phyloP scores from a whole-genome alignment of 2,888 invertebrate species.

The Coremacera marginata region DNA sequence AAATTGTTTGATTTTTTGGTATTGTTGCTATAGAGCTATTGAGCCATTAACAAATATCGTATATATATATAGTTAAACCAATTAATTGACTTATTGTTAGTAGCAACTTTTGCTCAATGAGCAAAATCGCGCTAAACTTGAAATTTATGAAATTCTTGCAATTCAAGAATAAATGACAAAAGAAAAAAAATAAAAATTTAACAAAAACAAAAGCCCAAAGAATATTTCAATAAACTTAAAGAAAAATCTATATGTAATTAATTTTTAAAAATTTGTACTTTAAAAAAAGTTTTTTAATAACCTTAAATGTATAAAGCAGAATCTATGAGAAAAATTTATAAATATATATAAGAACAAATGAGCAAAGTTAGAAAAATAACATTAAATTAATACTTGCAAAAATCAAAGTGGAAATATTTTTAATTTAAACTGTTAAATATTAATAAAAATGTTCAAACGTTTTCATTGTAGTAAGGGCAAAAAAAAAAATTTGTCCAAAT shows the following conservation, averaged over 20 bases:
- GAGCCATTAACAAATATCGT: conserved; percentile 2
- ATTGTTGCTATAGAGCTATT: conserved; percentile 13
- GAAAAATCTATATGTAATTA: conserved; percentile 34
- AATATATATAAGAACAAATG: conserved; percentile 44
- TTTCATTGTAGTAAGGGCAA: conserved; percentile 3
- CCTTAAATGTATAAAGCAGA: no score
- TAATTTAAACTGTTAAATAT: conserved; percentile 3
- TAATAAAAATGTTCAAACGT: conserved; percentile 9
- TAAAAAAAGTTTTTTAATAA: conserved; percentile 28
- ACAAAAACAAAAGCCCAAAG: conserved; percentile 21
- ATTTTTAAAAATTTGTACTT: conserved; percentile 33
- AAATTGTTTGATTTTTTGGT: conserved; percentile 14
- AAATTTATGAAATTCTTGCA: background rate
- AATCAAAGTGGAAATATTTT: conserved; percentile 37
- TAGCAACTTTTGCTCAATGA: conserved; percentile 6
- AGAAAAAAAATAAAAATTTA: background rate
- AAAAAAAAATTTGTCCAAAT: conserved; percentile 17
- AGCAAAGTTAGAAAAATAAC: no score
- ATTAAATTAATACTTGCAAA: conserved; percentile 21
- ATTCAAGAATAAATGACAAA: background rate
- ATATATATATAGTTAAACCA: conserved; percentile 10
- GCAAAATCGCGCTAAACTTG: background rate
- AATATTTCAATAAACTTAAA: conserved; percentile 32
- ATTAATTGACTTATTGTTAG: conserved; percentile 8
- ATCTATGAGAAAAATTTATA: conserved; percentile 40